Evolutionary conservation across 2,113 vertebrate genomes (phyloP).

Genomic region (Reinhardtius hippoglossoides): DNA sequence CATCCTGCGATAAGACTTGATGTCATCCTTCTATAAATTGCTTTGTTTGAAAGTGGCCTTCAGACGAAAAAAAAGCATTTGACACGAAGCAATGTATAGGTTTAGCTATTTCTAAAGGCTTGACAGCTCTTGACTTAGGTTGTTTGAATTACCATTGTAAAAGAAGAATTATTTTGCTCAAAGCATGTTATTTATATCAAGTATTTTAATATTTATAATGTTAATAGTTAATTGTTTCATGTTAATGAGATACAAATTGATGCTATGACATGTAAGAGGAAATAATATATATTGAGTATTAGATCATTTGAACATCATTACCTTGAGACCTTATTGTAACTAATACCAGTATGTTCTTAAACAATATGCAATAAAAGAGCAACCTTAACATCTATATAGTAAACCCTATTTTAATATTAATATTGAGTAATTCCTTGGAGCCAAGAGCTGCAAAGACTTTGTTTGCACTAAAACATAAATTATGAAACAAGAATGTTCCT

Average conservation of each 20-base stretch:
- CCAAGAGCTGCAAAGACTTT: conserved; percentile 60
- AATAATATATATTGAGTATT: conserved; percentile 69
- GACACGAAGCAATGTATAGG: conserved; percentile 79
- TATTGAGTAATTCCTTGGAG: conserved; percentile 52
- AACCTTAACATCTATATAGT: conserved; percentile 68
- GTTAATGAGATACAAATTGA: conserved; percentile 66
- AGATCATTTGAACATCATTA: conserved; percentile 60
- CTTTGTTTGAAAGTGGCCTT: conserved; percentile 82
- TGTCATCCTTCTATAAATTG: conserved; percentile 70
- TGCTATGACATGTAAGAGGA: conserved; percentile 69
- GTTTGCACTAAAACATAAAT: conserved; percentile 76
- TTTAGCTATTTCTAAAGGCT: conserved; percentile 69
- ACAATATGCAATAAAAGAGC: conserved; percentile 81
- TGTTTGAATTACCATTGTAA: conserved; percentile 71
- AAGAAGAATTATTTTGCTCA: conserved; percentile 78
- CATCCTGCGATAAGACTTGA: conserved; percentile 63
- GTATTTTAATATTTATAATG: conserved; percentile 78
- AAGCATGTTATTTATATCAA: conserved; percentile 81
- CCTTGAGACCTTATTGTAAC: conserved; percentile 67
- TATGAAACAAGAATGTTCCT: conserved; percentile 64
- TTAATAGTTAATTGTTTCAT: conserved; percentile 62
- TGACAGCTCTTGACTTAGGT: conserved; percentile 64
- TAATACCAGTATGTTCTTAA: conserved; percentile 67
- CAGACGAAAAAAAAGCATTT: conserved; percentile 72
- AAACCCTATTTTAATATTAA: conserved; percentile 71